A percentile compares a stretch with the other conserved stretches of the same genome.
Conservation (phyloP, 2,113 vertebrate species). For the Nothobranchius furzeri region DNA sequence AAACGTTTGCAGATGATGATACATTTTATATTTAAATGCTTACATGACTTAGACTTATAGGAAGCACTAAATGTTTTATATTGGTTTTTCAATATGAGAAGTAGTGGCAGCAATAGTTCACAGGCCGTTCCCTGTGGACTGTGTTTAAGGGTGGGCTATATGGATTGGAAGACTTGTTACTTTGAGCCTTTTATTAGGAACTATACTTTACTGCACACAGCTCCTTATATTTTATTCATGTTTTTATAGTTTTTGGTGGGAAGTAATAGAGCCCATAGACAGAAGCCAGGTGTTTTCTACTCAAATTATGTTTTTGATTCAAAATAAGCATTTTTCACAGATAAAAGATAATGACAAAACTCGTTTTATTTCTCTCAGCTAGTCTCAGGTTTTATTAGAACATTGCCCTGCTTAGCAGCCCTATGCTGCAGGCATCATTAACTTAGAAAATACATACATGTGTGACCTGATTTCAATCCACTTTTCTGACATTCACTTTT, state of each 20-base stretch:
- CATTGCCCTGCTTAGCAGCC: neutral
- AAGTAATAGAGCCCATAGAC: neutral
- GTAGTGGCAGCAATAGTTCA: neutral
- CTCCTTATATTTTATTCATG: conserved; percentile 2
- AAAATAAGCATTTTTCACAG: too few species aligned
- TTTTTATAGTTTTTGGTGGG: neutral
- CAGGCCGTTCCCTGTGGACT: neutral
- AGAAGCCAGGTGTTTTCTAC: neutral
- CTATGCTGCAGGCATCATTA: neutral
- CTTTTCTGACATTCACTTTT: conserved; percentile 14
- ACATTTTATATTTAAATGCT: too few species aligned
- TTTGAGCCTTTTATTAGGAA: neutral
- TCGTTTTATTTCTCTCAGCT: neutral
- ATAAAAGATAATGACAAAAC: neutral
- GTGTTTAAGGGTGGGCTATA: neutral
- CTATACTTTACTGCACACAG: neutral
- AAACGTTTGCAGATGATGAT: too few species aligned
- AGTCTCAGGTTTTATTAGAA: conserved; percentile 10
- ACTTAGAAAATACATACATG: neutral
- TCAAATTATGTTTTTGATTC: too few species aligned
- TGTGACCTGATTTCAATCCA: conserved; percentile 13
- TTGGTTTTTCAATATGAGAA: neutral
- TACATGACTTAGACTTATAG: neutral
- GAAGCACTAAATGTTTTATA: neutral
- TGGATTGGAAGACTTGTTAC: neutral